Evolutionary conservation across 2,888 invertebrate genomes (phyloP), one percentile per base, ranked within the genome.

Genomic region (Elmis aenea): DNA sequence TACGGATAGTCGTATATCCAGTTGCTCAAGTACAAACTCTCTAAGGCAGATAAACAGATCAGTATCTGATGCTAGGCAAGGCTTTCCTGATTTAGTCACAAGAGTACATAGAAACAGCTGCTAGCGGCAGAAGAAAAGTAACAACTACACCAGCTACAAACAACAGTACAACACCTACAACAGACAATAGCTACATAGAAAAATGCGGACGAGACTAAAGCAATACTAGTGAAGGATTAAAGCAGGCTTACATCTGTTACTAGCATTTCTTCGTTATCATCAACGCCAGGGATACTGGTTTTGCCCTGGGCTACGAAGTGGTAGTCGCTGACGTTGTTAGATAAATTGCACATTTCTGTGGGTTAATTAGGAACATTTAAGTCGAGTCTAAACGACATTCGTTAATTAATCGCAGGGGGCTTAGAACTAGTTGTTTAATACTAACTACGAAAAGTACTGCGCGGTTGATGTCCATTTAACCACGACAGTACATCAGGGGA

Each of bases 261-360:
- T 50, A 48, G 26, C 76, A 83, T 85, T 82, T 97, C 96, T 73
- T 95, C 95, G 62, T 81, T 83, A 72, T 97, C 97, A 76, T 97
- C 94, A 59, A 97, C 85, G 71, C 81, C 84, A 66, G 96, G 93
- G 69, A 99, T 95, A 61, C 85, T 85, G 67, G 84, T 83, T 80
- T 94, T 94, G 77, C 97, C 97, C 83, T 97, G 96, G 62, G 94
- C 77, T 66, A 95, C 89, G 82, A 85, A 93, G 79, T 79, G 73
- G 81, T 96, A 97, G 75, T 92, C 88, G 76, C 83, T 77, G 76
- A 94, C 82, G 78, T 94, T 83, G 71, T 92, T 81, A 62, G 81
- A 82, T 67, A 95, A 81, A 59, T 79, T 63, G 77, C 90, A 85
- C 66, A 73, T 78, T 0, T 81, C 93, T 93, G 54, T 35, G 39